Evolutionary conservation across 2,888 invertebrate genomes (phyloP).

Genomic region (Pyrocoelia pectoralis): DNA sequence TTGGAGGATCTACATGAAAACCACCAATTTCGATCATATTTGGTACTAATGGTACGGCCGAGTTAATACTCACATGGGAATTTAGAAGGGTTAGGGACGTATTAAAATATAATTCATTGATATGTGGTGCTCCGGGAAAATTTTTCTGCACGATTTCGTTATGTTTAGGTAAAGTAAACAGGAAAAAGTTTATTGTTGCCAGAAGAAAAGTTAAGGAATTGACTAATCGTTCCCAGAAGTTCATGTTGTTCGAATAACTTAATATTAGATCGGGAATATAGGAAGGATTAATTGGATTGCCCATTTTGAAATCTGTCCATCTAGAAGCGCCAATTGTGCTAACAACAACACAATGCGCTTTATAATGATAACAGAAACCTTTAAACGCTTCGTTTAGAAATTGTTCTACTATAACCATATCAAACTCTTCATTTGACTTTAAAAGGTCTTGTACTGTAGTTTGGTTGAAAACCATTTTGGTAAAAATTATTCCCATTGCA

Average conservation of each 20-base stretch:
- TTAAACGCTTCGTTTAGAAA: constrained; percentile 61
- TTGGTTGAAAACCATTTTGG: constrained; percentile 43
- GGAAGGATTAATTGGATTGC: constrained; percentile 61
- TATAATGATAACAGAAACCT: constrained; percentile 55
- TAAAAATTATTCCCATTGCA: constrained; percentile 3
- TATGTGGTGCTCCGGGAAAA: constrained; percentile 37
- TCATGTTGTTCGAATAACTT: constrained; percentile 59
- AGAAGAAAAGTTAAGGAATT: constrained; percentile 58
- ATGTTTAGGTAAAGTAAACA: constrained; percentile 31
- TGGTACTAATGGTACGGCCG: constrained; percentile 63
- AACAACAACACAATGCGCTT: constrained; percentile 54
- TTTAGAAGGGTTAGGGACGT: constrained; percentile 49
- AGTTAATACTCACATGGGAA: constrained; percentile 63
- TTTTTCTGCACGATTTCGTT: constrained; percentile 35
- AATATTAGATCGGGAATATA: constrained; percentile 62
- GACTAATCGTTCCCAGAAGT: constrained; percentile 63
- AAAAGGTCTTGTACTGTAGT: constrained; percentile 48
- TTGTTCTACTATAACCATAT: constrained; percentile 59
- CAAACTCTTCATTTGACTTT: constrained; percentile 54
- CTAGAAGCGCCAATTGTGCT: constrained; percentile 60
- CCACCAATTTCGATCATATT: constrained; percentile 68
- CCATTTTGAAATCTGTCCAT: constrained; percentile 61
- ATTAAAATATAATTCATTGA: constrained; percentile 45
- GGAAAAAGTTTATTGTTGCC: constrained; percentile 34
- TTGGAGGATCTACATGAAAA: constrained; percentile 56